Evolutionary conservation across 2,797 vertebrate genomes (phyloP), one percentile per base, ranked within the genome.

Genomic region (Pseudotriccus pelzelni): DNA sequence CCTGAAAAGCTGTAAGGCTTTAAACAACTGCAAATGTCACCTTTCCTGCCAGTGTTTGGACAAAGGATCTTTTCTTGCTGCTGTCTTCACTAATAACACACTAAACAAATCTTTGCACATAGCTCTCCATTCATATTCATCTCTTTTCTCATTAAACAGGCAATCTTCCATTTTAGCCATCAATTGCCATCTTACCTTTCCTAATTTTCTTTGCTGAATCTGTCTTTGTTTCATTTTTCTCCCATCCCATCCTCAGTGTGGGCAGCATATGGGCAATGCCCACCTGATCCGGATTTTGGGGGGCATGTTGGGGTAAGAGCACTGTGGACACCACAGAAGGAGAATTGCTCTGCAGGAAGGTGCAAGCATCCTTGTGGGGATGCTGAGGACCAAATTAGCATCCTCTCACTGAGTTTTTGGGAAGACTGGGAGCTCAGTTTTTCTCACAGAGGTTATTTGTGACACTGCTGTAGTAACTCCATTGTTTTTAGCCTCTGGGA

Each of bases 81-180:
- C 90, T 94, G 79, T 90, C 95, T 95, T 78, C 64, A n/a, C 93
- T 93, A 94, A 94, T 94, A 93, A 95, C 68, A 44, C 1, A 34
- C 87, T 93, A 94, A 96, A 94, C 96, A 95, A 96, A 94, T 91
- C 93, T 96, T 90, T 93, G 85, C 89, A 44, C 80, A 75, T 64
- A 80, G 70, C 75, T 89, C 83, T 79, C 83, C 30, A 93, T 88
- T 94, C 77, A 80, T 67, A 93, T 91, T 96, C 49, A 68, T 91
- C 85, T 84, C 60, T 60, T 67, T 90, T 79, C 93, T 88, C 89
- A 88, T 94, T 95, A 94, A 89, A 94, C 43, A 84, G 87, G 91
- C 94, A 94, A 84, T 88, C 80, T 96, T 95, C 90, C 80, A 83
- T 88, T 96, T 88, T 63, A 79, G 15, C 74, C 43, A 60, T 82